Evolutionary conservation across 2,797 vertebrate genomes (phyloP).

Genomic region (Myotis pilosus): DNA sequence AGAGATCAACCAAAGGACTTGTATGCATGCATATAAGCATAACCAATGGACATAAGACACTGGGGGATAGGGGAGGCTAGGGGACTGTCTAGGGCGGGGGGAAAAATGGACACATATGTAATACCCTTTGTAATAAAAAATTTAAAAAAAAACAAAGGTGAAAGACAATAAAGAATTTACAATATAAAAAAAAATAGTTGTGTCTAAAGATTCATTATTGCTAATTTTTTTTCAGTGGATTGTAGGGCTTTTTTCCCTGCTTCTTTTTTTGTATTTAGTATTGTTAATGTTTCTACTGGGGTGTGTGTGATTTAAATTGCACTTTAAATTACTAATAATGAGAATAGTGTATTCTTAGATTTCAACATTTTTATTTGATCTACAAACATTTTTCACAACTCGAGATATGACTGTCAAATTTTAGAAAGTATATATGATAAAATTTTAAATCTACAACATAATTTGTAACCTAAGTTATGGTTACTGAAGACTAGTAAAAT

Average conservation of each 20-base stretch:
- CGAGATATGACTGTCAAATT: background rate
- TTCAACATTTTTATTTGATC: constrained; percentile 18
- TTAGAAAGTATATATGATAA: background rate
- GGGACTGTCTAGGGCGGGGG: no score
- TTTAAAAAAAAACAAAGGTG: no score
- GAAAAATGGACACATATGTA: no score
- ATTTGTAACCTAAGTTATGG: background rate
- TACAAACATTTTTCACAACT: background rate
- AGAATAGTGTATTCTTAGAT: background rate
- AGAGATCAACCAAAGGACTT: no score
- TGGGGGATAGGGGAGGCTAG: no score
- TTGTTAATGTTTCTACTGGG: background rate
- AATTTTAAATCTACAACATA: background rate
- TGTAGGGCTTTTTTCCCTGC: background rate
- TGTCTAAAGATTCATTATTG: background rate
- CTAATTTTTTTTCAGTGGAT: background rate
- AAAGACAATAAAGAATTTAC: no score
- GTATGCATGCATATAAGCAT: no score
- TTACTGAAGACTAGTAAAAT: background rate
- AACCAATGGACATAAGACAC: no score
- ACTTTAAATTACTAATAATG: background rate
- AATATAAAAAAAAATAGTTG: no score
- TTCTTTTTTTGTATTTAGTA: background rate
- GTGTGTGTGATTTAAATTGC: background rate
- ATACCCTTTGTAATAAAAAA: no score